phyloP scores from a whole-genome alignment of 2,888 invertebrate genomes.

The Sepioteuthis lessoniana region DNA sequence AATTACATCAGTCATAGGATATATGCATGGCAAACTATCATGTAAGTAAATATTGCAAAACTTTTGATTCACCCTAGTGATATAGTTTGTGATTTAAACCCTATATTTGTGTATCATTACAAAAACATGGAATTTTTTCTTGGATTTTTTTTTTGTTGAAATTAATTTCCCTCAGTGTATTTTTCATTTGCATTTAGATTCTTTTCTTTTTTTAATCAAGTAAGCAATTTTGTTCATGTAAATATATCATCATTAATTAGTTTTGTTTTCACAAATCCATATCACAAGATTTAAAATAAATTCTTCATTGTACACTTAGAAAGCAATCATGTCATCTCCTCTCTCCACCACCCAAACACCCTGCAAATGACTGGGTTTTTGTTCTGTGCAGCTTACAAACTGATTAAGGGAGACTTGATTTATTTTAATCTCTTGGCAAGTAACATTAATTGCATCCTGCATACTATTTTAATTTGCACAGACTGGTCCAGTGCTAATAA shows the following conservation, averaged over 20 bases:
- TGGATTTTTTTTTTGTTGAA: background rate
- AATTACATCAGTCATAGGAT: too few relatives aligned
- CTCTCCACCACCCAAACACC: background rate
- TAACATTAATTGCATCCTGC: background rate
- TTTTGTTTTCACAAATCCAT: background rate
- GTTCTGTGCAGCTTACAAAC: too few relatives aligned
- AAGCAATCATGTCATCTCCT: background rate
- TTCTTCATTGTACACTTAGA: background rate
- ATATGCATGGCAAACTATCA: too few relatives aligned
- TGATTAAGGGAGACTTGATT: background rate
- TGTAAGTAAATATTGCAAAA: too few relatives aligned
- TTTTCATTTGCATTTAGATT: background rate
- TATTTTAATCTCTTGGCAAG: background rate
- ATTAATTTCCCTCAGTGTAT: background rate
- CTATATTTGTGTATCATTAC: too few relatives aligned
- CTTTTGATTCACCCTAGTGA: too few relatives aligned
- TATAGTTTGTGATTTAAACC: too few relatives aligned
- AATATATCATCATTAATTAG: background rate
- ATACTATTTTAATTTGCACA: background rate
- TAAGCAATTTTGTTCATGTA: background rate
- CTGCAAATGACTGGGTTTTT: too few relatives aligned
- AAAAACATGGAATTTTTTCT: too few relatives aligned
- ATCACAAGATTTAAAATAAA: background rate
- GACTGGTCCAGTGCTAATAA: background rate
- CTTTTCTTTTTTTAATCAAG: background rate